Evolutionary conservation across 2,113 vertebrate species (phyloP).

Genomic region (Trochalopteron elliotii): DNA sequence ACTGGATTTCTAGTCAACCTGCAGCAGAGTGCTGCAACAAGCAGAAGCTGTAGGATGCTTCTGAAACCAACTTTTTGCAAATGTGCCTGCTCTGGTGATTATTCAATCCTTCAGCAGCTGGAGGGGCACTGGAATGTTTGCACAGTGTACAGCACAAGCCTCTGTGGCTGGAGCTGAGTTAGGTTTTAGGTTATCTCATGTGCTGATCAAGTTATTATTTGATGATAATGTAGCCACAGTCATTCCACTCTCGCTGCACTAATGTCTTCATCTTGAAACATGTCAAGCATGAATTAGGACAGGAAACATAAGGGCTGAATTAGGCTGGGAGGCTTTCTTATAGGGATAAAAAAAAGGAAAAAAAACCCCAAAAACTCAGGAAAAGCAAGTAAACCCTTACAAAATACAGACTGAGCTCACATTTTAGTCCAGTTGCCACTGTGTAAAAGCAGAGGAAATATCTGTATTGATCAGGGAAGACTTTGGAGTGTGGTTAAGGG

Average conservation of each 20-base stretch:
- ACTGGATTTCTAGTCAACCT: not conserved
- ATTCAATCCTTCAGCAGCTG: not conserved
- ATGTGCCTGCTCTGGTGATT: not conserved
- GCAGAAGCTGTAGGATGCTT: not conserved
- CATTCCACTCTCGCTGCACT: not conserved
- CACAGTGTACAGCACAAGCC: not conserved
- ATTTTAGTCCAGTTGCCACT: not conserved
- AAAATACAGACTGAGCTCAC: not conserved
- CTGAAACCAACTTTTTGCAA: not conserved
- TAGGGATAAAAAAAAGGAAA: accelerated
- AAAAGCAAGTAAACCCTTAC: not conserved
- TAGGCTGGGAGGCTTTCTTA: not conserved
- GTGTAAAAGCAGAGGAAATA: not conserved
- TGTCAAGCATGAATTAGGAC: not conserved
- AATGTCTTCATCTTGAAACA: not conserved
- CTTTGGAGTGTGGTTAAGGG: not conserved
- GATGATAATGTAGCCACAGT: not conserved
- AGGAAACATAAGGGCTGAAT: not conserved
- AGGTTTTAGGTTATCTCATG: not conserved
- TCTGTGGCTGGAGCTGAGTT: not conserved
- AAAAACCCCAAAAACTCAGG: too few species aligned
- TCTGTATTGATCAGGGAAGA: not conserved
- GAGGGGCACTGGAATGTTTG: not conserved
- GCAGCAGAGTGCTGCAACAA: not conserved
- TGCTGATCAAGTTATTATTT: not conserved